These are phyloP conservation scores for Callosobruchus maculatus DNA, from an alignment of 2,888 invertebrate genomes.

Conservation along the genomic window DNA sequence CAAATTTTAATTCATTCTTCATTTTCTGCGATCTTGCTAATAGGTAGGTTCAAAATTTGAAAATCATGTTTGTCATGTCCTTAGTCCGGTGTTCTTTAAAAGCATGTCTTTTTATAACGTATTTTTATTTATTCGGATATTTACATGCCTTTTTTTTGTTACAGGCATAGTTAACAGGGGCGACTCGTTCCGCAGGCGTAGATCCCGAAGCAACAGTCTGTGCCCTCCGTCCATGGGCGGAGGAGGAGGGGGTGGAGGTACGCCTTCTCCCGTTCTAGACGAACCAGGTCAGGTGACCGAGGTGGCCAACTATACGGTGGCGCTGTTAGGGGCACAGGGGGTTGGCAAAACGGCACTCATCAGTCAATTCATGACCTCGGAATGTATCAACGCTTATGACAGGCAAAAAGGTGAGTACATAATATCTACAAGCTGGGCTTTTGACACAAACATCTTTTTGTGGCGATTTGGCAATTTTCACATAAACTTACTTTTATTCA, in stretches of 20 bases:
- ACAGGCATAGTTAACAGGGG: slow-evolving; percentile 90
- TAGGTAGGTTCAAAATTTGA: too few relatives aligned
- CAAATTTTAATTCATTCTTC: too few relatives aligned
- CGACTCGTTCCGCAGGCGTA: slow-evolving; percentile 84
- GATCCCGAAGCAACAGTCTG: slow-evolving; percentile 79
- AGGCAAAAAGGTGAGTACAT: slow-evolving; percentile 67
- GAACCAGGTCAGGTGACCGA: slow-evolving; percentile 52
- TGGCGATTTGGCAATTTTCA: too few relatives aligned
- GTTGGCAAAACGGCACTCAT: slow-evolving; percentile 84
- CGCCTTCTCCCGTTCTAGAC: slow-evolving; percentile 49
- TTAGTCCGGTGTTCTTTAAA: too few relatives aligned
- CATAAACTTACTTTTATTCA: too few relatives aligned
- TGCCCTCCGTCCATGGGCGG: slow-evolving; percentile 54
- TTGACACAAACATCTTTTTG: too few relatives aligned
- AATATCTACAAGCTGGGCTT: too few relatives aligned
- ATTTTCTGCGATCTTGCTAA: too few relatives aligned
- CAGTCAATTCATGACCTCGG: slow-evolving; percentile 89
- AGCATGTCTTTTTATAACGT: too few relatives aligned
- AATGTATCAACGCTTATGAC: slow-evolving; percentile 91
- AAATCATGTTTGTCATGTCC: too few relatives aligned
- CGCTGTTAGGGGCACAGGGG: slow-evolving; percentile 74
- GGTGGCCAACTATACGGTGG: slow-evolving; percentile 60
- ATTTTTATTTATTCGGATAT: too few relatives aligned
- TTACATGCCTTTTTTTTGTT: slow-evolving; percentile 26
- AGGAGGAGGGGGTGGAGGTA: slow-evolving; percentile 12